Conservation (phyloP, 2,113 vertebrate species). For the Stegastes partitus region DNA sequence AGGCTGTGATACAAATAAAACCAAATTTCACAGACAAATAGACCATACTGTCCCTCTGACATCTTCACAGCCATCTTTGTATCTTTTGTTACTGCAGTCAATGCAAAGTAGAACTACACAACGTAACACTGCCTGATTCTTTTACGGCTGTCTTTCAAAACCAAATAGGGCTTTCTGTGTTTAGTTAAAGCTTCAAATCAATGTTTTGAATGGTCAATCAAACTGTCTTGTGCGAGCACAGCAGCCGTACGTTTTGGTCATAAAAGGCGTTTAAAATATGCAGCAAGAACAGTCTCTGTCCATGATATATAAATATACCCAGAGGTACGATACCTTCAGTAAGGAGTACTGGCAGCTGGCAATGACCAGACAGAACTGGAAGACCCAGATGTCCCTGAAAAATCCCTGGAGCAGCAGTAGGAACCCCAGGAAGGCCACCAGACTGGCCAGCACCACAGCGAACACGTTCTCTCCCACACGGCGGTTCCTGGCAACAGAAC, state of each 20-base stretch:
- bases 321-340: constrained; percentile 88
- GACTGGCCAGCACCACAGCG: constrained; percentile 94
- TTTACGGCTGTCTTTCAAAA: too few species aligned
- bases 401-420: constrained; percentile 95
- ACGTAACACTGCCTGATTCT: too few species aligned
- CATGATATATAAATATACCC: neutral
- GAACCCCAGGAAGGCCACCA: constrained; percentile 98
- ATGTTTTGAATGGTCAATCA: too few species aligned
- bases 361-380: constrained; percentile 99
- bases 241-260: neutral
- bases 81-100: too few species aligned
- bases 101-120: too few species aligned
- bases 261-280: neutral
- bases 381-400: constrained; percentile 99
- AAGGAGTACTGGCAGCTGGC: constrained; percentile 99
- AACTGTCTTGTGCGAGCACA: neutral
- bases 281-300: neutral
- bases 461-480: constrained; percentile 96
- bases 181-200: too few species aligned
- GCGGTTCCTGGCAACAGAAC: constrained; percentile 87
- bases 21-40: too few species aligned
- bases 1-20: neutral
- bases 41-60: too few species aligned
- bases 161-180: too few species aligned
- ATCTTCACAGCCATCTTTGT: too few species aligned